Percentiles rank a stretch among this genome's conserved stretches.
Evolutionary conservation across 2,888 invertebrate genomes (phyloP).

Genomic region (Parascotia fuliginaria): DNA sequence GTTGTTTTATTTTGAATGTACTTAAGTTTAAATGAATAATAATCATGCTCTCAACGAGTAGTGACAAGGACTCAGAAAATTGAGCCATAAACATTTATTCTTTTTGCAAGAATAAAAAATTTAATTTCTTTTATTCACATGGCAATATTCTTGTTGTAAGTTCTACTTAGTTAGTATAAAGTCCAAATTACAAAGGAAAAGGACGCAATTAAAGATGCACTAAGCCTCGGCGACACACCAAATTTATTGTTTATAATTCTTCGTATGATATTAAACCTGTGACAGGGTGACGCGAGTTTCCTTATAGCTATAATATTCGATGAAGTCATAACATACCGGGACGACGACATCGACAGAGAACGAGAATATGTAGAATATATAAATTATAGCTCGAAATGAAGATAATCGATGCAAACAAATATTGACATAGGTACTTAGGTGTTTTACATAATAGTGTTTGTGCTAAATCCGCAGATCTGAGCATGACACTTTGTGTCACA

Average conservation of each 20-base stretch:
- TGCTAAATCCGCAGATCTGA: not conserved
- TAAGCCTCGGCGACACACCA: slow-evolving; percentile 2
- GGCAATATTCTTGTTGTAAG: too few species aligned
- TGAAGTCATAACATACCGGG: slow-evolving; percentile 14
- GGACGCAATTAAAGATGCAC: slow-evolving; percentile 19
- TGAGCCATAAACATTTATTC: too few species aligned
- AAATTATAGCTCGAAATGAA: not conserved
- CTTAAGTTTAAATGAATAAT: not conserved
- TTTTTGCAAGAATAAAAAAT: slow-evolving; percentile 3
- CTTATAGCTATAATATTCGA: not conserved
- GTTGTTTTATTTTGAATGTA: not conserved
- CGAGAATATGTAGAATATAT: not conserved
- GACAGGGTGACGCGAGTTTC: slow-evolving; percentile 14
- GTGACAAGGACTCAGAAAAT: slow-evolving; percentile 10
- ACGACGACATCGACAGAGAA: not conserved
- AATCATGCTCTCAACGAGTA: slow-evolving; percentile 10
- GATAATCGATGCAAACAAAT: slow-evolving; percentile 1
- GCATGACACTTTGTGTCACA: not conserved
- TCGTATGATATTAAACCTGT: slow-evolving; percentile 12
- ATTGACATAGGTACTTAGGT: not conserved
- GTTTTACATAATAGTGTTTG: slow-evolving; percentile 1
- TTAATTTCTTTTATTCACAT: too few species aligned
- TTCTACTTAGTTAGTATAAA: slow-evolving; percentile 15
- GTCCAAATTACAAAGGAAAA: slow-evolving; percentile 4
- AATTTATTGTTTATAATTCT: slow-evolving; percentile 10